Conservation (phyloP, 2,797 vertebrate species). For the Enteromius viviparus region DNA sequence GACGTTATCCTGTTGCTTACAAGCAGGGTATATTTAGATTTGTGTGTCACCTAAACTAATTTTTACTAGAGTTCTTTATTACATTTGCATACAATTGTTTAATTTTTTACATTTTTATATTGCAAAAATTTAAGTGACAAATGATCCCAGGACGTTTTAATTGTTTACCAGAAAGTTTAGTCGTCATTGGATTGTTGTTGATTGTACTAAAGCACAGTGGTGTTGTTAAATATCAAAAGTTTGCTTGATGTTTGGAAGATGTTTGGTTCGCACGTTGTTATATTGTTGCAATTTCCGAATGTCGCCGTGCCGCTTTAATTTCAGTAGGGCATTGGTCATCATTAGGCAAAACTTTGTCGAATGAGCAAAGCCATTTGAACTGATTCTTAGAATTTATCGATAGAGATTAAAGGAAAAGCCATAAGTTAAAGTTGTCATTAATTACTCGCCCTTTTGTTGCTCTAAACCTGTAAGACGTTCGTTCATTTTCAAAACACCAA, state of each 20-base stretch:
- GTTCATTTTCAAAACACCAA: neutral
- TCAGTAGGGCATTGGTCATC: neutral
- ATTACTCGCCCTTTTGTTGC: neutral
- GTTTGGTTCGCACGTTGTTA: neutral
- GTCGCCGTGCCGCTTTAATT: neutral
- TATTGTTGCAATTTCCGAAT: neutral
- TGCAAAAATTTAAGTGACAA: neutral
- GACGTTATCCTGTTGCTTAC: neutral
- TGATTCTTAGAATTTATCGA: neutral
- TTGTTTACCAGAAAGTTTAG: neutral
- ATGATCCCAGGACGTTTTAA: neutral
- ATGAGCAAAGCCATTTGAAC: neutral
- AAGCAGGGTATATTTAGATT: neutral
- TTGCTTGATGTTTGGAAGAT: neutral
- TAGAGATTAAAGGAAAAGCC: neutral
- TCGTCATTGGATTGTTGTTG: neutral
- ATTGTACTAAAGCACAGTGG: neutral
- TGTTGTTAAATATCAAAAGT: neutral
- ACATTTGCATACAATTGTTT: too few relatives aligned
- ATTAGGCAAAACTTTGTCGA: neutral
- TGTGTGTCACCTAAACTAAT: too few relatives aligned
- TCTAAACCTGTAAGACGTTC: neutral
- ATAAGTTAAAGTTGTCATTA: neutral
- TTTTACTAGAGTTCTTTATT: neutral
- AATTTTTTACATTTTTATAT: too few relatives aligned